phyloP scores from a whole-genome alignment of 2,888 invertebrate genomes.

The Athalia cordata region DNA sequence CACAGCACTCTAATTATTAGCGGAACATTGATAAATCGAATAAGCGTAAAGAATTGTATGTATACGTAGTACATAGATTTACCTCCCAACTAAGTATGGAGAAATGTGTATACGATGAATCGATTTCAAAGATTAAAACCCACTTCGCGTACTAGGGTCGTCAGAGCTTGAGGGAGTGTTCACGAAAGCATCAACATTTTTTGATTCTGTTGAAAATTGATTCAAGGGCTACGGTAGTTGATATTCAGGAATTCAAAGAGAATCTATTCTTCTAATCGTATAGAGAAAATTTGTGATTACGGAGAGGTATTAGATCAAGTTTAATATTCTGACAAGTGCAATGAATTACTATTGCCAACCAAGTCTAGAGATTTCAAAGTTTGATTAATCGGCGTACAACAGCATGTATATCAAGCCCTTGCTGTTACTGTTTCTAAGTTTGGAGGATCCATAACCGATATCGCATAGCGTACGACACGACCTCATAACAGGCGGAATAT shows the following conservation, averaged over 20 bases:
- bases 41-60: slow-evolving; percentile 21
- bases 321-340: not conserved
- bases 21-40: slow-evolving; percentile 32
- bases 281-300: too few species aligned
- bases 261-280: too few species aligned
- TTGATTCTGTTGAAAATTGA: too few species aligned
- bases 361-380: not conserved
- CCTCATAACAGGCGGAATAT: slow-evolving; percentile 28
- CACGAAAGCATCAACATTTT: too few species aligned
- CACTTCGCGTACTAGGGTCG: not conserved
- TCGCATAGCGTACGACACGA: slow-evolving; percentile 25
- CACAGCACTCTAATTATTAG: slow-evolving; percentile 42
- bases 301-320: too few species aligned
- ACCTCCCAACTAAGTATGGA: not conserved
- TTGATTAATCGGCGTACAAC: not conserved
- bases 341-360: not conserved
- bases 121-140: not conserved
- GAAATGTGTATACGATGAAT: not conserved
- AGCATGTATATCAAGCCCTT: not conserved
- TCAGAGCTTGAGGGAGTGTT: not conserved
- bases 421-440: not conserved
- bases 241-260: too few species aligned
- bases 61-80: not conserved
- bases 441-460: not conserved
- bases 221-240: too few species aligned